Evolutionary conservation across 2,888 invertebrate genomes (phyloP).

Genomic region (Congeria kusceri): DNA sequence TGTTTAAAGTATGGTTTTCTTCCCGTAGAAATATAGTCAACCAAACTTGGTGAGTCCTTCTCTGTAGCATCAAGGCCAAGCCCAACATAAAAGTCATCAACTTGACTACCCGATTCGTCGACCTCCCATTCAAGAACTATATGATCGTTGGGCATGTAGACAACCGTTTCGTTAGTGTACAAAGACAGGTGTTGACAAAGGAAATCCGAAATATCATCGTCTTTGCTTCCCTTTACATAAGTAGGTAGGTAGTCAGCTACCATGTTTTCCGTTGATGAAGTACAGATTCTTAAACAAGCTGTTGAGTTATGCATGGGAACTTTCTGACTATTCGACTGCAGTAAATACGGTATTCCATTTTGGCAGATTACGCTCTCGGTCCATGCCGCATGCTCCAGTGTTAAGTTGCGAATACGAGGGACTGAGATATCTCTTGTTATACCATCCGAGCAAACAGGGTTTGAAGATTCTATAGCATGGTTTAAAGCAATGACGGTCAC

Average conservation of each 20-base stretch:
- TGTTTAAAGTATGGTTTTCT: slow-evolving; percentile 38
- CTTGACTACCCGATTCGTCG: slow-evolving; percentile 59
- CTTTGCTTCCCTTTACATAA: background rate
- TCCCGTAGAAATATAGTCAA: slow-evolving; percentile 46
- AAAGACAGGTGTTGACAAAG: slow-evolving; percentile 20
- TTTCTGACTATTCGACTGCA: background rate
- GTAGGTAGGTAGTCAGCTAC: background rate
- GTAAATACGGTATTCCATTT: slow-evolving; percentile 26
- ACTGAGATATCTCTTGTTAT: slow-evolving; percentile 64
- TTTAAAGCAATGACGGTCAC: slow-evolving; percentile 26
- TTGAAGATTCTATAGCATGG: slow-evolving; percentile 61
- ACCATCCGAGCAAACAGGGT: slow-evolving; percentile 74
- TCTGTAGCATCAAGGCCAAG: slow-evolving; percentile 38
- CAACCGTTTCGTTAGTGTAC: slow-evolving; percentile 9
- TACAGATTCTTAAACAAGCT: background rate
- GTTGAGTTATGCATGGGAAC: background rate
- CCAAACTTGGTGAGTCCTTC: slow-evolving; percentile 45
- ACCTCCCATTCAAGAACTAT: slow-evolving; percentile 60
- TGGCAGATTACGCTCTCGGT: slow-evolving; percentile 47
- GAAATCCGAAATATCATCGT: slow-evolving; percentile 22
- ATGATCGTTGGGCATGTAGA: slow-evolving; percentile 60
- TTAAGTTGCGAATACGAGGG: slow-evolving; percentile 57
- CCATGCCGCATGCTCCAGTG: slow-evolving; percentile 47
- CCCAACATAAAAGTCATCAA: slow-evolving; percentile 58
- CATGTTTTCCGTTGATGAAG: background rate